Base-by-base conservation (phyloP, 92 coral and sea anemone species). In the Desmophyllum pertusum region DNA sequence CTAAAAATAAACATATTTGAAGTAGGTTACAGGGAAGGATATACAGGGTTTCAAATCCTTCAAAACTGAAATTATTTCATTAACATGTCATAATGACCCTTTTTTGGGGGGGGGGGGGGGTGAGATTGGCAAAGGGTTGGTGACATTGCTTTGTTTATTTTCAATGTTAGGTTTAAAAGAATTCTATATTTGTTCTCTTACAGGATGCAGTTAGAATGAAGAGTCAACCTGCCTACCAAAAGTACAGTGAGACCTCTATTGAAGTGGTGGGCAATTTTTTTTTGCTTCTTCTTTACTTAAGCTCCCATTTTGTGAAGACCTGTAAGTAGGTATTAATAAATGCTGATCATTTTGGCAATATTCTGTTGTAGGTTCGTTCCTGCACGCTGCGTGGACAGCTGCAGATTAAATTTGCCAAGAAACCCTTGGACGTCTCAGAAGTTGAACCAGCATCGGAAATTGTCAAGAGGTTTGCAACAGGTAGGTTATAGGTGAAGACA, bases 381-480 rank as follows among this genome's bases (percentile, higher is more conserved):
- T 96, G 98, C 85, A 96, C 98, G 21, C 86, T 96, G 35, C 95
- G 98, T 63, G 98, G 98, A 29, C 98, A 96, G 87, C 83, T 96
- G 81, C 90, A 89, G 38, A 83, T 96, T 87, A 92, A 94, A 85
- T 94, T 88, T 87, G 84, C 91, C 50, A 87, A 81, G 46, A 85
- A 80, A 52, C 94, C 93, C 2, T 83, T 96, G 46, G 98, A 96
- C 81, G 59, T 94, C 51, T 87, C 93, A n/a, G 98, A 96, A 40
- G 98, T 96, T 41, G 98, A 96, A 84, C 96, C 98, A 5, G 96
- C 98, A 6, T 77, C 96, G 14, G 94, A 94, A 53, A 96, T 96
- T 81, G 98, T 96, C 57, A 96, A 96, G 76, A 80, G 98, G 66
- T 96, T 96, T 70, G 96, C 89, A 23, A 95, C 98, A 81, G 98